Percentiles rank a stretch among this genome's conserved stretches.
These are phyloP conservation scores for Pollimyrus isidori DNA, from an alignment of 2,113 vertebrate genomes.

Conservation along the genomic window DNA sequence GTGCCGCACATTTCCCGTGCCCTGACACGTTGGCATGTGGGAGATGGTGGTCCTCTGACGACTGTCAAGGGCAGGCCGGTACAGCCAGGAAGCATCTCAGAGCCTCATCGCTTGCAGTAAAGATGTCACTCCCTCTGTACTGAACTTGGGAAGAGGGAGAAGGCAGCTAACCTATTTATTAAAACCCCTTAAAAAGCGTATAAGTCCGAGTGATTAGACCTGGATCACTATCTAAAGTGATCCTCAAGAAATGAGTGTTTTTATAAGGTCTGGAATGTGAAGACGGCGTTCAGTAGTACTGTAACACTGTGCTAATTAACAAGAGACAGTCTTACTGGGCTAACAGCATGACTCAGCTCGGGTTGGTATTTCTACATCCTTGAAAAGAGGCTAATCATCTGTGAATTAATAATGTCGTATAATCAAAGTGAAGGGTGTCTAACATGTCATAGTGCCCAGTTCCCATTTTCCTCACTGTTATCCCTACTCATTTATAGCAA, in stretches of 20 bases:
- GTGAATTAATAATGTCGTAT: conserved; percentile 51
- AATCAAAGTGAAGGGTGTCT: conserved; percentile 43
- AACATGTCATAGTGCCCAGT: conserved; percentile 37
- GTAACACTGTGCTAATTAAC: conserved; percentile 57
- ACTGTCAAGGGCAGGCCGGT: neutral
- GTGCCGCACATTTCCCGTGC: neutral
- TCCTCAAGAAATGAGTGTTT: neutral
- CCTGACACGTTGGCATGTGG: neutral
- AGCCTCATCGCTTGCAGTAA: neutral
- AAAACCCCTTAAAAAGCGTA: neutral
- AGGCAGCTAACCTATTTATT: neutral
- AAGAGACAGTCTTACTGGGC: conserved; percentile 48
- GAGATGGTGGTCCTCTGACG: neutral
- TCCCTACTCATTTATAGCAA: conserved; percentile 32
- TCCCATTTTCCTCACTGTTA: conserved; percentile 35
- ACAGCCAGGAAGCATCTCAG: neutral
- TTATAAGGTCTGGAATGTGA: conserved; percentile 34
- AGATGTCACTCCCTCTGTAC: neutral
- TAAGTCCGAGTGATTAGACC: neutral
- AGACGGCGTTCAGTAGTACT: conserved; percentile 52
- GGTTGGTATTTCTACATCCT: conserved; percentile 47
- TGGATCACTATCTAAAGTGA: neutral
- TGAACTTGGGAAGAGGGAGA: neutral
- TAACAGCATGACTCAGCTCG: conserved; percentile 33
- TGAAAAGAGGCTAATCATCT: conserved; percentile 52